Evolutionary conservation across 2,113 vertebrate species (phyloP), one percentile per base, ranked within the genome.

Genomic region (Xyrauchen texanus): DNA sequence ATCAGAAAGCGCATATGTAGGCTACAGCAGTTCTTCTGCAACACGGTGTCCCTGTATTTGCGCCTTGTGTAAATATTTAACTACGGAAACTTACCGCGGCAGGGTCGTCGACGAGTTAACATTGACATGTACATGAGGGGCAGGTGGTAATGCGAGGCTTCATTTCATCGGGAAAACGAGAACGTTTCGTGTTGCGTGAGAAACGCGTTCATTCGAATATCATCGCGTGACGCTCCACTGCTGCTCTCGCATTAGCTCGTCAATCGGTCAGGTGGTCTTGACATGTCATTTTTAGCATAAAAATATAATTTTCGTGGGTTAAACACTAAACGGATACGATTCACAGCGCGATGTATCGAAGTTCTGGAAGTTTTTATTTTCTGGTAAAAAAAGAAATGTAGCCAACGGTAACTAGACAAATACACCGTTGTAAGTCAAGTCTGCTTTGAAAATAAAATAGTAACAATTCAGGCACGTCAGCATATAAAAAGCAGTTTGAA

Each of bases 51-150:
- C 49, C 66, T 73, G 73, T 85, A 76, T 88, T 86, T 88, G 85
- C 77, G 68, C 82, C 68, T 84, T 82, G 77, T 78, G 86, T 90
- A 84, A 89, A 90, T 90, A 87, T 90, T 91, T 88, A 90, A 90
- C 88, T 78, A 86, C 60, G 60, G 69, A 80, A 81, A 79, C 82
- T 15, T 49, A 44, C 61, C 75, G 81, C 68, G 74, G 69, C 60
- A 78, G 61, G 78, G 51, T 82, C 80, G 47, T 66, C 34, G 64
- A 47, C 61, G 55, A 80, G 47, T 66, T 71, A 64, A 63, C 10
- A 62, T 34, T 51, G 57, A 74, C 51, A 74, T 34, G 21, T 12
- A 52, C n/a, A 11, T 8, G 55, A 11, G 10, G 42, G 46, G 11
- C 70, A 72, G 42, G 42, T 46, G 70, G 11, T 6, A 8, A 46